Evolutionary conservation across 2,797 vertebrate genomes (phyloP), one percentile per base, ranked within the genome.

Genomic region (Brachyrhaphis roseni): DNA sequence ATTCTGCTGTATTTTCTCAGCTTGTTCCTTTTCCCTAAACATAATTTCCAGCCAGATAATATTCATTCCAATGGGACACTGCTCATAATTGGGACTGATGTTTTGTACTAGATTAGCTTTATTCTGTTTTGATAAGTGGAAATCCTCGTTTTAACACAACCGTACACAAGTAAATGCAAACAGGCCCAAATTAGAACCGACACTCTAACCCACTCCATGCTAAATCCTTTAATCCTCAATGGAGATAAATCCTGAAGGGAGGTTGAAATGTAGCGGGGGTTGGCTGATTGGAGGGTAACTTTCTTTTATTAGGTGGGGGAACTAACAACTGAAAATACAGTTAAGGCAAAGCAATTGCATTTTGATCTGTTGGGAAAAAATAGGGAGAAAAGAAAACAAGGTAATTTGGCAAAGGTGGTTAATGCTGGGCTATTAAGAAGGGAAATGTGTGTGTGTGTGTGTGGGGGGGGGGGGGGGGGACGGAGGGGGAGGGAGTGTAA

Each of bases 191-290:
- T 80, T 75, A 82, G 73, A 80, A 64, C 75, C 34, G 79, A 75
- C 89, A 85, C 76, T 66, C 78, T 74, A 36, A 74, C 76, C 51
- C 78, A 57, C 68, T 72, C 81, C 47, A 68, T 41, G 78, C 55
- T 12, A 45, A 81, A 87, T 77, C 84, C 78, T 78, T 83, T 86
- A 86, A 89, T 81, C 89, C 79, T 64, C 20, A 47, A 31, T 64
- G 73, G 72, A 80, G 84, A 64, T 51, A 20, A 57, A 74, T 76
- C 80, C 82, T 34, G 36, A 64, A 16, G 34, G 13, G 31, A 36
- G 31, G 31, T 64, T 64, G 31, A 15, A 64, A 18, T 64, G 59
- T 8, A 64, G 59, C 34, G 31, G 31, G 31, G 55, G 55, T 57
- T 55, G 53, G 53, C 5, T 62, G 13, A 34, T 34, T 62, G 57